phyloP scores from a whole-genome alignment of 2,113 vertebrate genomes.

The Vanacampus margaritifer region DNA sequence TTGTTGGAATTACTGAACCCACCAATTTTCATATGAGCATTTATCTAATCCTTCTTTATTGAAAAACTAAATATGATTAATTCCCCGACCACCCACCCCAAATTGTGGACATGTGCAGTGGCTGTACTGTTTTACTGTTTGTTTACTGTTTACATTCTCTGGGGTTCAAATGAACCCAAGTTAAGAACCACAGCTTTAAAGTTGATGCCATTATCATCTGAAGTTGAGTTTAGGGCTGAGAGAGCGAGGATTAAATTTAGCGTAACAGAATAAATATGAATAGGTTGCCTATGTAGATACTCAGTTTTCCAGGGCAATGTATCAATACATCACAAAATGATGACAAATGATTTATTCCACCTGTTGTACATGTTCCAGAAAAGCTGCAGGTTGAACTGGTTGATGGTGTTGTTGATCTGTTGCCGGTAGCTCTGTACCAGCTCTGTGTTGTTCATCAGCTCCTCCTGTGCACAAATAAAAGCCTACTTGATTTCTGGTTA shows the following conservation, averaged over 20 bases:
- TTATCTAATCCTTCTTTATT: too few species aligned
- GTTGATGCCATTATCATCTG: neutral
- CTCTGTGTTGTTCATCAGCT: conserved; percentile 92
- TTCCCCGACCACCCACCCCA: too few species aligned
- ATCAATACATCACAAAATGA: neutral
- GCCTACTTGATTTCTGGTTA: neutral
- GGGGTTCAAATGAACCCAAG: too few species aligned
- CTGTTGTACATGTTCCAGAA: conserved; percentile 99
- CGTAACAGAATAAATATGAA: neutral
- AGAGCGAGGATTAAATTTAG: neutral
- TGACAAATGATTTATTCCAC: conserved; percentile 54
- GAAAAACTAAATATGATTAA: too few species aligned
- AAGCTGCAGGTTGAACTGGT: conserved; percentile 97
- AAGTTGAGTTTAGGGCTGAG: neutral
- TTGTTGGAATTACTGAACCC: too few species aligned
- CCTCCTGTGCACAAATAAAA: conserved; percentile 76
- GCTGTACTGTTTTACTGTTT: too few species aligned
- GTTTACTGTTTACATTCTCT: too few species aligned
- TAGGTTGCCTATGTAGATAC: neutral
- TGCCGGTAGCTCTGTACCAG: conserved; percentile 94
- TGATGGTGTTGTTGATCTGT: conserved; percentile 88
- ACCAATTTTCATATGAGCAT: too few species aligned
- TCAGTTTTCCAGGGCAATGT: neutral
- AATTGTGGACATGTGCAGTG: too few species aligned
- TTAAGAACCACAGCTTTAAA: too few species aligned